Evolutionary conservation across 2,797 vertebrate species (phyloP), one percentile per base, ranked within the genome.

Genomic region (Artibeus lituratus): DNA sequence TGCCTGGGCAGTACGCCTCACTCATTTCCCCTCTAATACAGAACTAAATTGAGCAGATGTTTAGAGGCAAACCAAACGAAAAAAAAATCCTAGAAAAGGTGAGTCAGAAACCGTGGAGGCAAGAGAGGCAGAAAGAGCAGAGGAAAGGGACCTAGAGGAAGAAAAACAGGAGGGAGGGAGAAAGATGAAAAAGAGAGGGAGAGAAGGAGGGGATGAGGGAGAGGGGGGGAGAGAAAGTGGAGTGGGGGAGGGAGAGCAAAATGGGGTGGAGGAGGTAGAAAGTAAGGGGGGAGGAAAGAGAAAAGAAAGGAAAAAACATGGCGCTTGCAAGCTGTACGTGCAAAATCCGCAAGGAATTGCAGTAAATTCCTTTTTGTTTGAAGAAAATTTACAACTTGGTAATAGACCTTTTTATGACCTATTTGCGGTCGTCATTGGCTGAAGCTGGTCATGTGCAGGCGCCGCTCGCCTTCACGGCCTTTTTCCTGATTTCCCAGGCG

Each of bases 371-470:
- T 99, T 99, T 99, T 99, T 99, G 99, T 99, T 99, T 99, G 99
- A 99, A 99, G 99, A 99, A 99, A 99, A 99, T 99, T 99, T 99
- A 99, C 99, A 99, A 99, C 99, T 99, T 99, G 98, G 99, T 99
- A 99, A 99, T 99, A 99, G 99, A 99, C 98, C 98, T 99, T 99
- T 99, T 99, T 99, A 99, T 99, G 99, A 99, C 99, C 99, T 99
- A 99, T 98, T 99, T 99, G 99, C 98, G 99, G 98, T 99, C 99
- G 99, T 99, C 99, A 99, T 99, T 99, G 99, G 99, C 99, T 99
- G 99, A 98, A 98, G 98, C 99, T 99, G 99, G 99, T 99, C 99
- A 99, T 99, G 99, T 99, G 99, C 99, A 99, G 98, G 99, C 99
- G 98, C 99, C 98, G 99, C 99, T 99, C 98, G 99, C 99, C 99